These are phyloP conservation scores for Centropristis striata DNA, from an alignment of 2,113 vertebrate genomes.

Conservation along the genomic window DNA sequence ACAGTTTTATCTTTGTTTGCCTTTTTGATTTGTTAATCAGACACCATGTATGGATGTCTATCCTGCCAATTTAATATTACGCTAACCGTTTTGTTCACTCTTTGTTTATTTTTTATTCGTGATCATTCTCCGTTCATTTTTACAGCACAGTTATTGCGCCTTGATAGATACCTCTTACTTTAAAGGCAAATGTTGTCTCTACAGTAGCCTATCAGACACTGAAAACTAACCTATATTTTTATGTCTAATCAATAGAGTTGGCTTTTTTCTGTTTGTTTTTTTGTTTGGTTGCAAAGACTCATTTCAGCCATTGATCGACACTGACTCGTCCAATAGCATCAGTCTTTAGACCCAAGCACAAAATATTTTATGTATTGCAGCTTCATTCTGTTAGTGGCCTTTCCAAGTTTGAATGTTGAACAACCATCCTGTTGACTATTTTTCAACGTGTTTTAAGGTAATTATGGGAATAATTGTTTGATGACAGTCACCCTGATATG, in stretches of 20 bases:
- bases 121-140: background rate
- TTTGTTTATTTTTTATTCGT: slow-evolving; percentile 8
- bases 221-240: background rate
- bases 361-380: background rate
- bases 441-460: slow-evolving; percentile 1
- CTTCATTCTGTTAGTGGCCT: background rate
- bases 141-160: background rate
- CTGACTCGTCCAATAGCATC: background rate
- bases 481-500: background rate
- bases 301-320: background rate
- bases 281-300: background rate
- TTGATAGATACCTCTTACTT: slow-evolving; percentile 18
- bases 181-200: slow-evolving; percentile 5
- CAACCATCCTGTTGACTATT: background rate
- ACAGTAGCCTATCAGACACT: background rate
- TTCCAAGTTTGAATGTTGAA: background rate
- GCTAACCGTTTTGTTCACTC: background rate
- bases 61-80: slow-evolving; percentile 9
- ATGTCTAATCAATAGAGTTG: background rate
- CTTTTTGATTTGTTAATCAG: slow-evolving; percentile 29
- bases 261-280: background rate
- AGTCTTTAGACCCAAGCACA: slow-evolving; percentile 18
- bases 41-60: slow-evolving; percentile 21
- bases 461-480: slow-evolving; percentile 10
- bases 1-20: slow-evolving; percentile 4